Evolutionary conservation across 37 sponge, comb jelly and placozoan genomes (phyloP), one percentile per base, ranked within the genome.

Genomic region (Beroe forskalii): DNA sequence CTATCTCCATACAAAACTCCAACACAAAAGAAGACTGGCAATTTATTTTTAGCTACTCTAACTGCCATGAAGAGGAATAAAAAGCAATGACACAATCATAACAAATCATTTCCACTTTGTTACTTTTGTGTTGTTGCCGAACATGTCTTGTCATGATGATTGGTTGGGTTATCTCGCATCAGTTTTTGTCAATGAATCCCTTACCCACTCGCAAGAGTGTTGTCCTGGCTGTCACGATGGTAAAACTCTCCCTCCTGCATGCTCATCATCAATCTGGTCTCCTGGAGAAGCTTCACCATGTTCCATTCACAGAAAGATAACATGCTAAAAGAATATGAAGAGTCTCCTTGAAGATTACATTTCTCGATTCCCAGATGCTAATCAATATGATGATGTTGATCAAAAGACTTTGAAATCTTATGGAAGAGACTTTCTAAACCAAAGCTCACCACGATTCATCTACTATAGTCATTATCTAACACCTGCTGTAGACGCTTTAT

Each of bases 91-190:
- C n/a, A n/a, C n/a, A n/a, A n/a, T n/a, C n/a, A n/a, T n/a, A 12
- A 48, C 12, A 6, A 48, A 17, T 48, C 55, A 48, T 48, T 48
- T 48, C 55, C 55, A 48, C 55, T 48, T 48, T 12, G 12, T 17
- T 12, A n/a, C n/a, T n/a, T n/a, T n/a, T n/a, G n/a, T n/a, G n/a
- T n/a, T n/a, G n/a, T n/a, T n/a, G n/a, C n/a, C n/a, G n/a, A n/a
- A n/a, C n/a, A n/a, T n/a, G n/a, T n/a, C n/a, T 48, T 48, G 55
- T 69, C 72, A 69, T 33, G 72, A 69, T 69, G 32, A 69, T 69
- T 69, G 72, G 72, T 32, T 69, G 35, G 72, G 72, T 36, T 69
- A 69, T 36, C 72, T 69, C 12, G 72, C 32, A 4, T 69, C 72
- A 36, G 72, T 69, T 36, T 69, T 69, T 33, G 38, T 69, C 38